These are phyloP conservation scores for Cecidostiba fungosa DNA, from an alignment of 2,888 invertebrate species.

Conservation along the genomic window DNA sequence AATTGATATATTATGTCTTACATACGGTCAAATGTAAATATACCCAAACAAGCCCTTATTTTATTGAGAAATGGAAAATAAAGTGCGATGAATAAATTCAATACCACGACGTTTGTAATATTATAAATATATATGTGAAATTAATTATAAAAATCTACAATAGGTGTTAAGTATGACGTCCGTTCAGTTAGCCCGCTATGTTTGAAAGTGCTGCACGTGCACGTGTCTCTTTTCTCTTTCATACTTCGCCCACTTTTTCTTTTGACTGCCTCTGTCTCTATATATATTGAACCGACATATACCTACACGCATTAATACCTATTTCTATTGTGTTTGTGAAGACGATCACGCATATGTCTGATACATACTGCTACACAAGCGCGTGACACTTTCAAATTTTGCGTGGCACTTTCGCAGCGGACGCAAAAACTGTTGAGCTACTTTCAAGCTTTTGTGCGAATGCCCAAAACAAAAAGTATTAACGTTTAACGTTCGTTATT, in stretches of 20 bases:
- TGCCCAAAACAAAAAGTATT: slow-evolving; percentile 72
- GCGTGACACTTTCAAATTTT: slow-evolving; percentile 47
- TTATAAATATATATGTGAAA: slow-evolving; percentile 67
- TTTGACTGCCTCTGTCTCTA: background rate
- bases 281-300: background rate
- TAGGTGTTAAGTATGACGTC: slow-evolving; percentile 59
- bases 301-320: background rate
- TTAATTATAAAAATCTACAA: slow-evolving; percentile 69
- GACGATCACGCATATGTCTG: background rate
- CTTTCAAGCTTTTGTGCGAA: slow-evolving; percentile 70
- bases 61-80: slow-evolving; percentile 19
- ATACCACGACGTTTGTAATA: slow-evolving; percentile 71
- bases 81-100: slow-evolving; percentile 65
- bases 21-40: slow-evolving; percentile 67
- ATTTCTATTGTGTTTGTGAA: slow-evolving; percentile 28
- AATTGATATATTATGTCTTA: slow-evolving; percentile 31
- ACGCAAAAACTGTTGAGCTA: slow-evolving; percentile 71
- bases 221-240: slow-evolving; percentile 28
- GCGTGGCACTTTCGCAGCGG: slow-evolving; percentile 23
- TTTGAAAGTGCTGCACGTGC: slow-evolving; percentile 41
- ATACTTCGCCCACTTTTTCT: background rate
- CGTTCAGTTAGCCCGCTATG: slow-evolving; percentile 2
- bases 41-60: slow-evolving; percentile 37
- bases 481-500: slow-evolving; percentile 75
- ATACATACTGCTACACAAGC: background rate